phyloP scores from a whole-genome alignment of 2,797 vertebrate genomes.

The Lacerta viridis region DNA sequence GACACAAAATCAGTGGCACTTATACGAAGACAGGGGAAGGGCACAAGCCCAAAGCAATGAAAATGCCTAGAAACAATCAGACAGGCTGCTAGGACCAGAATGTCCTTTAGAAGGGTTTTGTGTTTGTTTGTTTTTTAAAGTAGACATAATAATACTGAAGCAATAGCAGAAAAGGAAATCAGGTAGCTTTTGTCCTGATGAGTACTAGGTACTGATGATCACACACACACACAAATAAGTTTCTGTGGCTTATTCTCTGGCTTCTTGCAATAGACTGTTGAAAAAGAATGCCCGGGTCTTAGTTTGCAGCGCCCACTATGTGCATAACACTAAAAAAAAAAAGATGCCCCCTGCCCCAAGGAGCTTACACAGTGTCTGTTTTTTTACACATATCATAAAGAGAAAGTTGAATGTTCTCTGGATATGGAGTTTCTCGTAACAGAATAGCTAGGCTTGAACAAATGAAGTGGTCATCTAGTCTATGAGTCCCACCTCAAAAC shows the following conservation, averaged over 20 bases:
- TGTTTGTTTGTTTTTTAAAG: background rate
- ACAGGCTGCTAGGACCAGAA: constrained; percentile 30
- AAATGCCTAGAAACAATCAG: constrained; percentile 33
- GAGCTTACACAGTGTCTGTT: too few relatives aligned
- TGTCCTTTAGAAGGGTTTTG: background rate
- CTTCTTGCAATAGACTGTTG: background rate
- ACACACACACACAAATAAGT: background rate
- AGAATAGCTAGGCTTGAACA: background rate
- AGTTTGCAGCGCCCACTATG: background rate
- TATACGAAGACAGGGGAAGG: constrained; percentile 26
- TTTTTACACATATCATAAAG: background rate
- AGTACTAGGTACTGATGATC: background rate
- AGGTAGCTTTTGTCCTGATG: background rate
- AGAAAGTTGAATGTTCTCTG: background rate
- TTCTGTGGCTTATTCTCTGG: background rate
- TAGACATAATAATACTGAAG: background rate
- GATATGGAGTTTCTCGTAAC: background rate
- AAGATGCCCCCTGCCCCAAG: background rate
- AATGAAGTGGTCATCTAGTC: background rate
- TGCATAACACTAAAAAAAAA: background rate
- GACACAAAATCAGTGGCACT: constrained; percentile 61
- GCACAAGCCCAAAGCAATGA: constrained; percentile 53
- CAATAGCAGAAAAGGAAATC: background rate
- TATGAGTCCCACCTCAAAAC: background rate
- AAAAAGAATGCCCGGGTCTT: background rate